A percentile compares a stretch with the other conserved stretches of the same genome.
Evolutionary conservation across 2,113 vertebrate species (phyloP).

Genomic region (Uropsilus gracilis): DNA sequence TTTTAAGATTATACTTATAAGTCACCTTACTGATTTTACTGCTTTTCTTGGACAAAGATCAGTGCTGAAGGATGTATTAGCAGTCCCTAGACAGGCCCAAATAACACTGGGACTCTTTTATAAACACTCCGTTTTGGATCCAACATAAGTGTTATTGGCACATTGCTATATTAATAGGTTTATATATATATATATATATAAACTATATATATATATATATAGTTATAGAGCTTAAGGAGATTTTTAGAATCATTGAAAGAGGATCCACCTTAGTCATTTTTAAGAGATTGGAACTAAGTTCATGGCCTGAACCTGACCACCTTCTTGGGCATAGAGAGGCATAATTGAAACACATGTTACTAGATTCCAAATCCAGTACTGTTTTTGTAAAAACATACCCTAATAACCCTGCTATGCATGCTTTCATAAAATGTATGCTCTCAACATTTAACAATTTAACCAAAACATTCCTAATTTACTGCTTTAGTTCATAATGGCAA

Average conservation of each 20-base stretch:
- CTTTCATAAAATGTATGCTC: background rate
- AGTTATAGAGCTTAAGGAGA: background rate
- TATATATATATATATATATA: too few species aligned
- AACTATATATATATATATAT: too few species aligned
- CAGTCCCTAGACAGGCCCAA: background rate
- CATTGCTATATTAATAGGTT: background rate
- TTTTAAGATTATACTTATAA: background rate
- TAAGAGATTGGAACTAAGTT: slow-evolving; percentile 13
- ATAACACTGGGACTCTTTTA: background rate
- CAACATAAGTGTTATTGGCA: background rate
- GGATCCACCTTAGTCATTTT: background rate
- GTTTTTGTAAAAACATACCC: background rate
- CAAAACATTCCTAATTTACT: background rate
- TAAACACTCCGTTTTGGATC: background rate
- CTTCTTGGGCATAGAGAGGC: background rate
- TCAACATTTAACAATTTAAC: background rate
- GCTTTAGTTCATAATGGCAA: background rate
- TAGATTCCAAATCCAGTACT: background rate
- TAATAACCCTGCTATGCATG: background rate
- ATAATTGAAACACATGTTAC: background rate
- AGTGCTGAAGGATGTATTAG: background rate
- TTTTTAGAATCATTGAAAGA: background rate
- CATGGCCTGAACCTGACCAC: background rate
- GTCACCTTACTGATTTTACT: background rate
- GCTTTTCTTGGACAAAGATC: background rate